phyloP scores from a whole-genome alignment of 1,140 invertebrate species.

The Zaprionus capensis region DNA sequence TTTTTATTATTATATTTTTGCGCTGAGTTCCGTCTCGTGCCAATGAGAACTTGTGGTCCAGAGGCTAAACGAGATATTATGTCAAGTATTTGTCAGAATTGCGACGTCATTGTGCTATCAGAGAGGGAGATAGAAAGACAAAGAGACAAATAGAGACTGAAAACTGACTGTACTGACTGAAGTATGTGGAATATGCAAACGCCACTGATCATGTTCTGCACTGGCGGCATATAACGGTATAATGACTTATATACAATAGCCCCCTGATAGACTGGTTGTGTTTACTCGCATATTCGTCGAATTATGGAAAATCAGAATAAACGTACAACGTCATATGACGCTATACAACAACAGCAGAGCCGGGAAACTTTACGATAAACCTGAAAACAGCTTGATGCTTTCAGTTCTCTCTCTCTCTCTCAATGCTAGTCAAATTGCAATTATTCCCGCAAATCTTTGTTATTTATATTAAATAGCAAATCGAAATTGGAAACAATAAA shows the following conservation, averaged over 20 bases:
- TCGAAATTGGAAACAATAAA: constrained; percentile 22
- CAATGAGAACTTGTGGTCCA: constrained; percentile 32
- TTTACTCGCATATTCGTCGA: constrained; percentile 35
- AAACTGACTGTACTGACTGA: neutral
- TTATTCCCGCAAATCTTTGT: constrained; percentile 33
- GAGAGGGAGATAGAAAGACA: neutral
- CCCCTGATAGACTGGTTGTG: constrained; percentile 12
- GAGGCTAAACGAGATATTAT: constrained; percentile 36
- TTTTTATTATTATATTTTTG: constrained; percentile 9
- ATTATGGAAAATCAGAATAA: constrained; percentile 23
- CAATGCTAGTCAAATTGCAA: constrained; percentile 36
- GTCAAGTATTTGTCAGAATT: constrained; percentile 23
- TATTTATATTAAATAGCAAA: neutral
- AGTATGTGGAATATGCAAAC: constrained; percentile 27
- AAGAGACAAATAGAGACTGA: neutral
- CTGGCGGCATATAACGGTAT: constrained; percentile 2
- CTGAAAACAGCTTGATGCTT: neutral
- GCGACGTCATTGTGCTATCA: constrained; percentile 43
- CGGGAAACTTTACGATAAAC: constrained; percentile 11
- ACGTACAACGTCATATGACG: constrained; percentile 1
- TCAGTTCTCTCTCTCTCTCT: neutral
- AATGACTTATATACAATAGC: constrained; percentile 13
- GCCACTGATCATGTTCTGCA: neutral
- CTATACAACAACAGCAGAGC: neutral
- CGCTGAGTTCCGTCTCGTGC: neutral